phyloP scores from a whole-genome alignment of 23 tunicate species.

The Trididemnum nubilum region DNA sequence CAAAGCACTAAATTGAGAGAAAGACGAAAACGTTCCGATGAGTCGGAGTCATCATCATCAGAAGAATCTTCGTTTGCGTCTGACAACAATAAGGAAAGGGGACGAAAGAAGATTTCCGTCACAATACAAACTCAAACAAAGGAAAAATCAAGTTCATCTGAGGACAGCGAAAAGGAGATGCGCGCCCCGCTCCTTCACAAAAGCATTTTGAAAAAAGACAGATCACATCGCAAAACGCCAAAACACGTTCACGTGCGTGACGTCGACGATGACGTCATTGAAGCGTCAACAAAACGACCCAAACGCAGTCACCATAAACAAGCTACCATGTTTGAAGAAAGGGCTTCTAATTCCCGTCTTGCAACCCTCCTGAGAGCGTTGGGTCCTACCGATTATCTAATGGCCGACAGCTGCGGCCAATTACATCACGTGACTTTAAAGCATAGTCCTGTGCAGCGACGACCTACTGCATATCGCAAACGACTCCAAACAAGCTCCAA shows the following conservation, averaged over 20 bases:
- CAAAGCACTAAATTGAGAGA: not conserved
- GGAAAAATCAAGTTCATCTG: not conserved
- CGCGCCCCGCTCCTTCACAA: not conserved
- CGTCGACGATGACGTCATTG: not conserved
- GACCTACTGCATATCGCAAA: not conserved
- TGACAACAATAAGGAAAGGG: not conserved
- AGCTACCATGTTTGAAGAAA: not conserved
- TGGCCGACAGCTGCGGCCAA: conserved; percentile 18
- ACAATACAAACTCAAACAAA: not conserved
- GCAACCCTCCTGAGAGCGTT: not conserved
- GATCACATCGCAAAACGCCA: not conserved
- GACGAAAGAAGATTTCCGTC: not conserved
- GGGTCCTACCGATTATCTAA: conserved; percentile 11
- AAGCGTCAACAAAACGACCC: not conserved
- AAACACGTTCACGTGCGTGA: conserved; percentile 3
- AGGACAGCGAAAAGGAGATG: not conserved
- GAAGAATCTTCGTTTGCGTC: not conserved
- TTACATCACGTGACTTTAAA: conserved; percentile 3
- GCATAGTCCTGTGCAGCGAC: not conserved
- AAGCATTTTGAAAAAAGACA: conserved; percentile 3
- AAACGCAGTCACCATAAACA: not conserved
- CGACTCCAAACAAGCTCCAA: not conserved
- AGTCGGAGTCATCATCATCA: not conserved
- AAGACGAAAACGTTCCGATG: not conserved
- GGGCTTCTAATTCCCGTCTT: not conserved